Percentiles rank a stretch among this genome's conserved stretches.
Conservation (phyloP, 1,140 invertebrate species). For the Lepidurus couesii region DNA sequence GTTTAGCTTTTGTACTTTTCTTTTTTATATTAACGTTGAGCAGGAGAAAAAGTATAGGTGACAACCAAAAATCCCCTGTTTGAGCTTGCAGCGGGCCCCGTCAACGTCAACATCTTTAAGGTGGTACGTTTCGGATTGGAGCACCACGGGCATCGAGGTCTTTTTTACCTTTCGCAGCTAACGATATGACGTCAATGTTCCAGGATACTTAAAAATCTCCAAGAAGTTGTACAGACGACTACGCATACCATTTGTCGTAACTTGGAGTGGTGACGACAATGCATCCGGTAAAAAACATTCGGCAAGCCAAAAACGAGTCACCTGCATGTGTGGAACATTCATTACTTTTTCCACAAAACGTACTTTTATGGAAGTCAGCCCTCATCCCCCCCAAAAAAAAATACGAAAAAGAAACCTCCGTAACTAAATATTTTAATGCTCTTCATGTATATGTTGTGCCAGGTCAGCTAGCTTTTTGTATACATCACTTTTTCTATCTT, state of each 20-base stretch:
- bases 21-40: not conserved
- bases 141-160: not conserved
- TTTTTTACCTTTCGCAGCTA: not conserved
- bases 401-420: not conserved
- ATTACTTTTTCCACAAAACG: not conserved
- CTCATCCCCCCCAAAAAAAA: not conserved
- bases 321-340: not conserved
- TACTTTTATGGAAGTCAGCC: not conserved
- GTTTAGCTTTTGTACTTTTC: not conserved
- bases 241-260: not conserved
- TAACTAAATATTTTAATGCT: not conserved
- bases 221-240: not conserved
- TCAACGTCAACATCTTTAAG: not conserved
- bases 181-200: slow-evolving; percentile 5
- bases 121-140: not conserved
- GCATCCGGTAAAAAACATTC: not conserved
- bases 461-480: not conserved
- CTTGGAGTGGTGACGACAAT: not conserved
- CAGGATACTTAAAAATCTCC: not conserved
- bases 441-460: not conserved
- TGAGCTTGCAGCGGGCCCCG: not conserved
- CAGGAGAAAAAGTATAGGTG: not conserved
- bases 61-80: not conserved
- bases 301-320: not conserved
- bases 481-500: not conserved